Conservation (phyloP, 1,140 invertebrate species). For the Papilio xuthus region DNA sequence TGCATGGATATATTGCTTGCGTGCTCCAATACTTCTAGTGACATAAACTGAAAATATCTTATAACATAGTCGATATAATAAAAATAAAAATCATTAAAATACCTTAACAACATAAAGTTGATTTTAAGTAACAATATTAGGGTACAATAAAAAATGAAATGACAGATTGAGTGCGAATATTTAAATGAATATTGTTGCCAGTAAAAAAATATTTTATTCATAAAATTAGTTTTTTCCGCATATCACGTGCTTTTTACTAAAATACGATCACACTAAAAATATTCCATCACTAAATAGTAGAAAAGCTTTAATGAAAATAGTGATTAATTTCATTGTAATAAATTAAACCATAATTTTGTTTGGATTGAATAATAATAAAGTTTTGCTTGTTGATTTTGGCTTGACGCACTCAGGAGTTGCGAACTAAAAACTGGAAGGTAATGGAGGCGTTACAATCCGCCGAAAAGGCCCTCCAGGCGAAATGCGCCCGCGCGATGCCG, state of each 20-base stretch:
- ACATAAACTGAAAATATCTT: too few species aligned
- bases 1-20: not conserved
- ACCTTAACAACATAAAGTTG: too few species aligned
- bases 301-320: not conserved
- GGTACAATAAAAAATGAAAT: too few species aligned
- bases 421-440: conserved; percentile 93
- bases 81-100: too few species aligned
- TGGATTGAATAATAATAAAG: conserved; percentile 44
- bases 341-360: not conserved
- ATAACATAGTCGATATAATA: too few species aligned
- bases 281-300: conserved; percentile 27
- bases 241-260: not conserved
- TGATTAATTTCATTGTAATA: not conserved
- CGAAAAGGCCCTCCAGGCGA: conserved; percentile 83
- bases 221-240: not conserved
- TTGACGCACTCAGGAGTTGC: conserved; percentile 85
- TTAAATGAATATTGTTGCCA: too few species aligned
- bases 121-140: too few species aligned
- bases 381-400: conserved; percentile 50
- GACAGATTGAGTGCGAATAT: too few species aligned
- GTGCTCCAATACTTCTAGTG: not conserved
- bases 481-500: conserved; percentile 75
- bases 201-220: too few species aligned
- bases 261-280: too few species aligned
- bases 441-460: conserved; percentile 91